These are phyloP conservation scores for Notospermus geniculatus DNA, from an alignment of 1,140 invertebrate genomes.

Conservation along the genomic window DNA sequence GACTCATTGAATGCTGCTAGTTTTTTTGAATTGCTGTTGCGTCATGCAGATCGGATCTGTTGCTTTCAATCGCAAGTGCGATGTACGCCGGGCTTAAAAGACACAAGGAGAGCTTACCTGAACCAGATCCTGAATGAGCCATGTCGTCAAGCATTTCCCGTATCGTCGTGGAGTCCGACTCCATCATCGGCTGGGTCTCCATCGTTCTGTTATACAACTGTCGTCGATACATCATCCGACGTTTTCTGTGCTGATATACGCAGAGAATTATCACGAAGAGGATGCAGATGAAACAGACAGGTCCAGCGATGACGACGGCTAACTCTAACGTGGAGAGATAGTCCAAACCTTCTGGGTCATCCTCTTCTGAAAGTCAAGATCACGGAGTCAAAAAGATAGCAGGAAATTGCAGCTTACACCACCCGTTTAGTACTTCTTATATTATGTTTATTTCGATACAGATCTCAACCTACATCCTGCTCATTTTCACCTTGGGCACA, in stretches of 20 bases:
- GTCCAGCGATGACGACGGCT: slow-evolving; percentile 68
- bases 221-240: slow-evolving; percentile 14
- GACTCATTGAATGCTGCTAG: too few species aligned
- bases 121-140: slow-evolving; percentile 86
- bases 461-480: too few species aligned
- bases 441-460: too few species aligned
- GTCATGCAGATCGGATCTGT: neutral
- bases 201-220: slow-evolving; percentile 37
- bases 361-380: neutral
- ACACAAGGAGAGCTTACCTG: slow-evolving; percentile 64
- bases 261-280: slow-evolving; percentile 17
- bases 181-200: neutral
- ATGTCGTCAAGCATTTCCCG: slow-evolving; percentile 86
- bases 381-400: too few species aligned
- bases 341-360: neutral
- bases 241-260: slow-evolving; percentile 17
- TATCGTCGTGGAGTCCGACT: slow-evolving; percentile 56
- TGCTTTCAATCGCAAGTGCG: too few species aligned
- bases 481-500: too few species aligned
- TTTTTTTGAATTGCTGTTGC: too few species aligned
- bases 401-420: too few species aligned
- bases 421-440: too few species aligned
- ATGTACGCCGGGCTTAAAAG: neutral
- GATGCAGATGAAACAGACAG: slow-evolving; percentile 55
- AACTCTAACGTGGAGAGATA: slow-evolving; percentile 55